Percentiles rank a stretch among this genome's conserved stretches.
Conservation (phyloP, 2,888 invertebrate genomes). For the Heliconius charithonia region DNA sequence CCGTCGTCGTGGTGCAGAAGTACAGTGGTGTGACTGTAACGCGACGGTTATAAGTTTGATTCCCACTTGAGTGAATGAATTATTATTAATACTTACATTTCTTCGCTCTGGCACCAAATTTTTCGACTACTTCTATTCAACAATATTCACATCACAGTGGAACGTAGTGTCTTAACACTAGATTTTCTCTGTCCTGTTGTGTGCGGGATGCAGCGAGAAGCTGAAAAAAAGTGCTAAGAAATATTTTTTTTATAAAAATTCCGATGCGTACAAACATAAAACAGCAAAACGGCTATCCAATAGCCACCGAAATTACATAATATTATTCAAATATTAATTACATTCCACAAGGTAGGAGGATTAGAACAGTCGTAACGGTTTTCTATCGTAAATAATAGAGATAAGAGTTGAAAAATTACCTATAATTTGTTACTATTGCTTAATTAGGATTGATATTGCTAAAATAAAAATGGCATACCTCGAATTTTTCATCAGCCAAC, state of each 20-base stretch:
- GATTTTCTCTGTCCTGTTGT: no score
- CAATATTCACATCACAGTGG: no score
- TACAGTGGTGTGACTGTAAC: no score
- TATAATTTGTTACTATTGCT: constrained; percentile 20
- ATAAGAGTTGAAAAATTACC: constrained; percentile 30
- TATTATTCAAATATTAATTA: constrained; percentile 22
- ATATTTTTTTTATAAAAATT: neutral
- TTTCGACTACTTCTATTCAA: no score
- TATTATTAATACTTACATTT: no score
- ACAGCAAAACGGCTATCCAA: neutral
- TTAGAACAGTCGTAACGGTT: constrained; percentile 24
- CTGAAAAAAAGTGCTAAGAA: neutral
- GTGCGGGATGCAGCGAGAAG: no score
- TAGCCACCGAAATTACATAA: constrained; percentile 10
- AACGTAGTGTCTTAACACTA: no score
- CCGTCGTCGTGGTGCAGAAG: no score
- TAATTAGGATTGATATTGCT: constrained; percentile 33
- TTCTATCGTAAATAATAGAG: constrained; percentile 22
- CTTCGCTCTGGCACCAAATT: no score
- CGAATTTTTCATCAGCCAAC: constrained; percentile 45
- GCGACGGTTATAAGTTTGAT: no score
- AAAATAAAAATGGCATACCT: constrained; percentile 37
- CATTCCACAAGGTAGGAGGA: constrained; percentile 19
- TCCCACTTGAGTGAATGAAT: no score
- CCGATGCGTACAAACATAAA: neutral